Conservation (phyloP, 2,888 invertebrate species). For the Hypomecis punctinalis region DNA sequence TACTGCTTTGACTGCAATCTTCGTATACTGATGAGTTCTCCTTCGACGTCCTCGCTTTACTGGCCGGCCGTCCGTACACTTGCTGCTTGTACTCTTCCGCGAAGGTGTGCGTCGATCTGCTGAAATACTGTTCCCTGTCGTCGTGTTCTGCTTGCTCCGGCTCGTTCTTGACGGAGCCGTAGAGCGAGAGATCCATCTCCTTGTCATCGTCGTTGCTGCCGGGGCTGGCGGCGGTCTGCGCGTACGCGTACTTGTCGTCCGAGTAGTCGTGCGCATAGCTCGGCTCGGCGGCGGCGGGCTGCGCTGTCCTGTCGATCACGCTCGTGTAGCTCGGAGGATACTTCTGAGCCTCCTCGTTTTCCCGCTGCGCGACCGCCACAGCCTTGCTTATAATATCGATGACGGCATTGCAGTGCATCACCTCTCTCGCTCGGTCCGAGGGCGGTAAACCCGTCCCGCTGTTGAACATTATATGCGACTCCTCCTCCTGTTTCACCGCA, state of each 20-base stretch:
- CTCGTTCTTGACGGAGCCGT: constrained; percentile 74
- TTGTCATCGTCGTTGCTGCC: constrained; percentile 74
- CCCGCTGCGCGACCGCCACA: constrained; percentile 80
- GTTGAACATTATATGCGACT: constrained; percentile 85
- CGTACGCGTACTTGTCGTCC: constrained; percentile 72
- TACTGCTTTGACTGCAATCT: constrained; percentile 87
- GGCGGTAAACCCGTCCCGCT: constrained; percentile 84
- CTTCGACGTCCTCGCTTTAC: constrained; percentile 65
- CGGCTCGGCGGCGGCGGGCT: constrained; percentile 47
- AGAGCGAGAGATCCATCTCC: constrained; percentile 81
- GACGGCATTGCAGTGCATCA: constrained; percentile 82
- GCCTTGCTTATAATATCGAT: constrained; percentile 83
- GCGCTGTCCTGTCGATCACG: constrained; percentile 65
- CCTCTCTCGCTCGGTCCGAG: constrained; percentile 81
- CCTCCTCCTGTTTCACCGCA: constrained; percentile 73
- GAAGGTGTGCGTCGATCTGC: constrained; percentile 61
- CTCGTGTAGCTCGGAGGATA: constrained; percentile 67
- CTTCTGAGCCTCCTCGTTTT: constrained; percentile 77
- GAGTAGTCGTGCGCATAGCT: constrained; percentile 69
- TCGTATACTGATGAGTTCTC: constrained; percentile 83
- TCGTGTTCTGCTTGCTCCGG: constrained; percentile 57
- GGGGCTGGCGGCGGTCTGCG: constrained; percentile 67
- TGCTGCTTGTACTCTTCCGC: constrained; percentile 75
- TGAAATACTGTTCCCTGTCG: constrained; percentile 62
- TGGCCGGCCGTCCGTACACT: constrained; percentile 60